These are phyloP conservation scores for Baccha elongata DNA, from an alignment of 2,888 invertebrate genomes.

Conservation along the genomic window DNA sequence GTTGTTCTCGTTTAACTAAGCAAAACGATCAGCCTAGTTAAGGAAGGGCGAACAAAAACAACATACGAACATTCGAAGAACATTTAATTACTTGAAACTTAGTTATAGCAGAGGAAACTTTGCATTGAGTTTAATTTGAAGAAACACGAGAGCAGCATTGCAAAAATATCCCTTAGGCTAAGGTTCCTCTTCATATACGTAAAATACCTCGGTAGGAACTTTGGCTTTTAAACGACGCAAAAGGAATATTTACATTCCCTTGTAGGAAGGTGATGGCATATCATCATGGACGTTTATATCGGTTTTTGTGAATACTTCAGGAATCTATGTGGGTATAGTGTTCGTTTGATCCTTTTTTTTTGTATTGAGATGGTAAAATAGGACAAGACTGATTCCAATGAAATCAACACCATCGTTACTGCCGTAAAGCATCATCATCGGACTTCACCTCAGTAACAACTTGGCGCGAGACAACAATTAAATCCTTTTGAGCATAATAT, in stretches of 20 bases:
- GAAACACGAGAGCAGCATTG: constrained; percentile 28
- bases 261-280: neutral
- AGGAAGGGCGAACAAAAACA: neutral
- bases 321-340: neutral
- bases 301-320: constrained; percentile 1
- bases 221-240: neutral
- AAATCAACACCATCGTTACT: neutral
- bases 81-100: constrained; percentile 69
- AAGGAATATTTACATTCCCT: neutral
- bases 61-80: constrained; percentile 39
- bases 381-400: neutral
- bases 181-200: neutral
- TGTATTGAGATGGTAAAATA: neutral
- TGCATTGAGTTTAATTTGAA: constrained; percentile 49
- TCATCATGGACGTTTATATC: neutral
- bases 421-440: neutral
- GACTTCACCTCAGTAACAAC: constrained; percentile 11
- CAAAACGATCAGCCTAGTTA: constrained; percentile 21
- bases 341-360: neutral
- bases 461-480: constrained; percentile 6
- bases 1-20: neutral
- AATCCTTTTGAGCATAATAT: constrained; percentile 19
- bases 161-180: neutral
- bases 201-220: no score
- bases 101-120: constrained; percentile 43